phyloP scores from a whole-genome alignment of 2,797 vertebrate genomes.

The Acanthopagrus latus region DNA sequence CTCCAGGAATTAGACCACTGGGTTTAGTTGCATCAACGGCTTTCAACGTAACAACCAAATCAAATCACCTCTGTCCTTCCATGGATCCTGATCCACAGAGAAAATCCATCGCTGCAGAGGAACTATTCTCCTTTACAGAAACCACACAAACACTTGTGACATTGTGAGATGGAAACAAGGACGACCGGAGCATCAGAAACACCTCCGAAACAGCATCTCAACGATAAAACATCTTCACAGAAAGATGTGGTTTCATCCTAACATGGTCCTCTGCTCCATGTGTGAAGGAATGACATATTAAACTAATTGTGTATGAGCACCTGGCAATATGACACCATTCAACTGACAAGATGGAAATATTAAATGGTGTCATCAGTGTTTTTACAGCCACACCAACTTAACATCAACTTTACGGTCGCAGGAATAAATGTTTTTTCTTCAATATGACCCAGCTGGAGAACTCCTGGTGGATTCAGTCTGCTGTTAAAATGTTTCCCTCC shows the following conservation, averaged over 20 bases:
- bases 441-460: conserved; percentile 31
- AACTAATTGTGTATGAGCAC: neutral
- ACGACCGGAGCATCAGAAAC: neutral
- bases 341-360: conserved; percentile 49
- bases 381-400: conserved; percentile 32
- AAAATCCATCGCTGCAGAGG: conserved; percentile 21
- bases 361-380: conserved; percentile 57
- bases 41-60: conserved; percentile 73
- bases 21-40: conserved; percentile 77
- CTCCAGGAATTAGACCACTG: conserved; percentile 82
- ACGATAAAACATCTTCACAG: neutral
- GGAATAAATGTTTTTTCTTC: conserved; percentile 3
- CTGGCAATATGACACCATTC: conserved; percentile 48
- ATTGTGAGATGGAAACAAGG: neutral
- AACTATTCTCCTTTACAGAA: neutral
- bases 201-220: neutral
- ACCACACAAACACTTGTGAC: neutral
- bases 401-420: conserved; percentile 41
- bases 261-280: neutral
- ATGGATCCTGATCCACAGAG: conserved; percentile 16
- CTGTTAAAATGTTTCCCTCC: neutral
- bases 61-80: conserved; percentile 72
- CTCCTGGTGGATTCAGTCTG: conserved; percentile 33
- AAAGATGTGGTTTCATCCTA: neutral
- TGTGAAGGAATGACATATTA: neutral